Conservation (phyloP, 2,113 vertebrate genomes). For the Channa argus region DNA sequence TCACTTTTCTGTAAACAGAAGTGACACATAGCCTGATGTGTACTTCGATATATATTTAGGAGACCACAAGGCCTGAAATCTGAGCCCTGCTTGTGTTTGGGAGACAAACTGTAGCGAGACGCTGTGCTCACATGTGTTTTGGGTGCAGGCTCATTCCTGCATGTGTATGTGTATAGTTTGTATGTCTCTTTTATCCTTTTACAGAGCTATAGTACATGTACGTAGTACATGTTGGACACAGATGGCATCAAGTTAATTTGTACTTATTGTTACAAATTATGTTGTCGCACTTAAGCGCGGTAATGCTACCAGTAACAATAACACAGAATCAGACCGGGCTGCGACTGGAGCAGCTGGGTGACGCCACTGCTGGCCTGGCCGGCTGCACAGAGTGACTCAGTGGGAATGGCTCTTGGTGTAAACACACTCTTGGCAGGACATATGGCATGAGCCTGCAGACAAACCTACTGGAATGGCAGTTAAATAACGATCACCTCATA, state of each 20-base stretch:
- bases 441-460: slow-evolving; percentile 37
- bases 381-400: slow-evolving; percentile 35
- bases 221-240: slow-evolving; percentile 55
- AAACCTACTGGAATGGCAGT: slow-evolving; percentile 37
- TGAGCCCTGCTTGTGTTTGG: slow-evolving; percentile 73
- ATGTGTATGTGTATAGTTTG: slow-evolving; percentile 25
- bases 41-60: slow-evolving; percentile 83
- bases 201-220: slow-evolving; percentile 20
- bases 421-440: slow-evolving; percentile 59
- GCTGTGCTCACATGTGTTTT: slow-evolving; percentile 56
- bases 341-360: slow-evolving; percentile 39
- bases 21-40: slow-evolving; percentile 84
- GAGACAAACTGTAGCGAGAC: slow-evolving; percentile 68
- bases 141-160: slow-evolving; percentile 29
- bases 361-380: slow-evolving; percentile 46
- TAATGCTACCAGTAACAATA: slow-evolving; percentile 76
- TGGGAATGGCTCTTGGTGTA: slow-evolving; percentile 46
- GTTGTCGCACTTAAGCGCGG: slow-evolving; percentile 67
- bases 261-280: slow-evolving; percentile 75
- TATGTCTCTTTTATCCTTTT: background rate
- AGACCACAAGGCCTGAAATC: slow-evolving; percentile 80
- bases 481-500: slow-evolving; percentile 57
- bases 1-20: slow-evolving; percentile 86
- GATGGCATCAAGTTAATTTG: slow-evolving; percentile 68
- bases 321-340: slow-evolving; percentile 46